Evolutionary conservation across 2,113 vertebrate genomes (phyloP).

Genomic region (Mobula birostris): DNA sequence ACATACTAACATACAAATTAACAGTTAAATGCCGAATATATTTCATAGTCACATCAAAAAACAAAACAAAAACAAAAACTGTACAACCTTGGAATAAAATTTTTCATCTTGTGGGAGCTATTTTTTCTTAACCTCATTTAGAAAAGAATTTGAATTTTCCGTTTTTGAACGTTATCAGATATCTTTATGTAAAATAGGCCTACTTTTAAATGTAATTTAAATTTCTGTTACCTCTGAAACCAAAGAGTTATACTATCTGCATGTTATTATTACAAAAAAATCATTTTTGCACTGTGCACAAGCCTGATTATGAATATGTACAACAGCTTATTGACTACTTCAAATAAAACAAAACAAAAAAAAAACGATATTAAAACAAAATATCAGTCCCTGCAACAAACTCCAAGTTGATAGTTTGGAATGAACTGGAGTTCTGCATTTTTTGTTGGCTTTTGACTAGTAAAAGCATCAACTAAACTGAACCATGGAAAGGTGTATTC

Average conservation of each 20-base stretch:
- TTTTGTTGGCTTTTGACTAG: constrained; percentile 73
- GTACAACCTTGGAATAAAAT: constrained; percentile 72
- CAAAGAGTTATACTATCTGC: constrained; percentile 34
- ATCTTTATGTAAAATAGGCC: constrained; percentile 38
- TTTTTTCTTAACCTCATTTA: constrained; percentile 36
- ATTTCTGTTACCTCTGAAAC: constrained; percentile 33
- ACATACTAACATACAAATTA: constrained; percentile 74
- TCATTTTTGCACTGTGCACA: constrained; percentile 64
- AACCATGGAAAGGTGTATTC: constrained; percentile 81
- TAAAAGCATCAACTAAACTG: constrained; percentile 61
- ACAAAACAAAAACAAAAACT: constrained; percentile 72
- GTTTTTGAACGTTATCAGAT: constrained; percentile 33
- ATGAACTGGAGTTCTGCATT: constrained; percentile 77
- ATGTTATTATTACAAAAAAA: constrained; percentile 38
- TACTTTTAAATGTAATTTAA: constrained; percentile 37
- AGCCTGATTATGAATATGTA: constrained; percentile 81
- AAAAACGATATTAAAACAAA: constrained; percentile 58
- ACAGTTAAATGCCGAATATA: constrained; percentile 82
- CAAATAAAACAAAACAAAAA: constrained; percentile 57
- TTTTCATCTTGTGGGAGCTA: constrained; percentile 38
- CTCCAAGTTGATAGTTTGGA: constrained; percentile 67
- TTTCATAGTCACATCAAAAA: constrained; percentile 76
- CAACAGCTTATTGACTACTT: constrained; percentile 77
- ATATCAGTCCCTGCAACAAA: constrained; percentile 72
- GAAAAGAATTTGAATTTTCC: constrained; percentile 36